A percentile compares a stretch with the other conserved stretches of the same genome.
Evolutionary conservation across 2,113 vertebrate genomes (phyloP).

Genomic region (Barbus barbus): DNA sequence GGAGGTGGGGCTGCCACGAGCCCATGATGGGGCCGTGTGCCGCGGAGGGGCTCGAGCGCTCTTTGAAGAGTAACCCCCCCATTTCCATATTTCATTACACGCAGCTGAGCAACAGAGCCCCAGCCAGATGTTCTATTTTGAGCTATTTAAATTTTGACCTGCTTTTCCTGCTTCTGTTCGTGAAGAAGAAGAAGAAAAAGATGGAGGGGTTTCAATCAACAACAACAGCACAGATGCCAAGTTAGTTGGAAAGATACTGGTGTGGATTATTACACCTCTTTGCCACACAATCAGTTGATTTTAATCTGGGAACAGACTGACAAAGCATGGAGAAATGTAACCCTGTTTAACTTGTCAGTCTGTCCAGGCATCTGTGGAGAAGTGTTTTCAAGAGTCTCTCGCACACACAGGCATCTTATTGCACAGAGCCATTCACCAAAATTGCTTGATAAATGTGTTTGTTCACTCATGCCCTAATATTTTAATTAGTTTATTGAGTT

Average conservation of each 20-base stretch:
- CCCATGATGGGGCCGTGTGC: slow-evolving; percentile 62
- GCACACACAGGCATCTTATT: neutral
- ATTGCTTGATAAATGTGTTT: slow-evolving; percentile 3
- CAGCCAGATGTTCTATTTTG: slow-evolving; percentile 85
- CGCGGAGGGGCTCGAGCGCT: slow-evolving; percentile 65
- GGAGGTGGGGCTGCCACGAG: slow-evolving; percentile 68
- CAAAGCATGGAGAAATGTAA: slow-evolving; percentile 48
- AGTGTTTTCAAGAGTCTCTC: neutral
- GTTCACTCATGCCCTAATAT: slow-evolving; percentile 13
- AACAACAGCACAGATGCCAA: slow-evolving; percentile 67
- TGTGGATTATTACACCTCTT: slow-evolving; percentile 34
- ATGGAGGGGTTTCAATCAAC: slow-evolving; percentile 64
- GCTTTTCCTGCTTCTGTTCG: slow-evolving; percentile 64
- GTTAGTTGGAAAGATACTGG: slow-evolving; percentile 58
- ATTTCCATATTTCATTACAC: slow-evolving; percentile 84
- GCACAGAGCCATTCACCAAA: neutral
- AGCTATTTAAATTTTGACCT: slow-evolving; percentile 85
- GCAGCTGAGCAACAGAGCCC: slow-evolving; percentile 77
- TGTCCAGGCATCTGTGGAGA: neutral
- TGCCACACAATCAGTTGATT: slow-evolving; percentile 17
- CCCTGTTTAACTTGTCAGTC: slow-evolving; percentile 51
- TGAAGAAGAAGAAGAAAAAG: slow-evolving; percentile 42
- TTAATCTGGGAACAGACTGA: slow-evolving; percentile 37
- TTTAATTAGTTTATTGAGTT: slow-evolving; percentile 1
- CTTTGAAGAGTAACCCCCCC: slow-evolving; percentile 76